Evolutionary conservation across 2,113 vertebrate species (phyloP).

Genomic region (Crotalus horridus): DNA sequence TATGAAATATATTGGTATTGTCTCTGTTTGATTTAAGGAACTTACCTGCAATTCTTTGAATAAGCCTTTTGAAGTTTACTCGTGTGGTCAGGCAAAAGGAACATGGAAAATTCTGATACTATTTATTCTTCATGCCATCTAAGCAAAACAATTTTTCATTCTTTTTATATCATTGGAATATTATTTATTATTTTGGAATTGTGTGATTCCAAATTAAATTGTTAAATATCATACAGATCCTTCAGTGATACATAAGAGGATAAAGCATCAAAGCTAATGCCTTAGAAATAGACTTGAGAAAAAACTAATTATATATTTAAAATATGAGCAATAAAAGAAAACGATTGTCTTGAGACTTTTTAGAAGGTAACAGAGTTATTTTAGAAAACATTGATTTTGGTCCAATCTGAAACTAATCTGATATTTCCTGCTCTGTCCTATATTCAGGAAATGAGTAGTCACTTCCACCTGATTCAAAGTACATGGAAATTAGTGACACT

Average conservation of each 20-base stretch:
- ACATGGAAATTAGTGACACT: background rate
- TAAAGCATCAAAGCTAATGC: background rate
- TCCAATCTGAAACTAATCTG: background rate
- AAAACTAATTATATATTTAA: background rate
- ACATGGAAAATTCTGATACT: conserved; percentile 9
- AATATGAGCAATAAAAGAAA: background rate
- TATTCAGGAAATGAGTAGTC: background rate
- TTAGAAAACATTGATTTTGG: background rate
- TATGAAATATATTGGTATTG: background rate
- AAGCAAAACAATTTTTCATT: background rate
- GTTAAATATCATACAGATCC: background rate
- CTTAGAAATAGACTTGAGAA: background rate
- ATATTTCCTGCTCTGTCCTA: background rate
- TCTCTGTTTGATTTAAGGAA: conserved; percentile 11
- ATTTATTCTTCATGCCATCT: background rate
- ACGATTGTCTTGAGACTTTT: background rate
- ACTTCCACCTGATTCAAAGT: background rate
- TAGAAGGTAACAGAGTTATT: background rate
- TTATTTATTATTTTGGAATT: background rate
- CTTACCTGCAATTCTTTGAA: background rate
- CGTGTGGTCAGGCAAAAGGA: conserved; percentile 1
- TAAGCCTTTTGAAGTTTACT: background rate
- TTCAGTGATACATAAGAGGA: background rate
- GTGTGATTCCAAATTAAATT: background rate
- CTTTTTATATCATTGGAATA: background rate